A percentile compares a stretch with the other conserved stretches of the same genome.
Conservation (phyloP, 2,888 invertebrate genomes). For the Falcaria lacertinaria region DNA sequence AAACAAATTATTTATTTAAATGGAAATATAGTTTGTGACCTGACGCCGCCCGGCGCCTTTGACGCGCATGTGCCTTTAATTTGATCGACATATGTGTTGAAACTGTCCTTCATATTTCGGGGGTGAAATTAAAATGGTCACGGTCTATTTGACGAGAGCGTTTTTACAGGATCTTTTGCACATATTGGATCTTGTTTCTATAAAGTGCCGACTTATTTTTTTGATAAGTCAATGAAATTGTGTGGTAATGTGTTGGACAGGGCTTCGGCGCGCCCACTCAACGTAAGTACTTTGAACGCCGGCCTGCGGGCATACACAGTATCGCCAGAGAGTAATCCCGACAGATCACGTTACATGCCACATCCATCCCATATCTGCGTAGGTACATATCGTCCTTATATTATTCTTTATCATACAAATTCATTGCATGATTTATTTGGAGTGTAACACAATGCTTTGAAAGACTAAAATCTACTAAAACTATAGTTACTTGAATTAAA, state of each 20-base stretch:
- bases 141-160: constrained; percentile 36
- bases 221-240: constrained; percentile 64
- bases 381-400: not conserved
- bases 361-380: too few species aligned
- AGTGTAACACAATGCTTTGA: too few species aligned
- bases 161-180: constrained; percentile 17
- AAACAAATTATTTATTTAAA: constrained; percentile 76
- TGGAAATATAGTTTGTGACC: constrained; percentile 64
- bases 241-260: constrained; percentile 66
- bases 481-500: too few species aligned
- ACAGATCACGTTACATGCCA: not conserved
- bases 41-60: constrained; percentile 32
- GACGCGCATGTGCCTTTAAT: constrained; percentile 58
- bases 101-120: constrained; percentile 31
- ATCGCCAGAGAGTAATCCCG: not conserved
- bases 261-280: constrained; percentile 42
- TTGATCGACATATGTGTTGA: constrained; percentile 51
- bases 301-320: constrained; percentile 24
- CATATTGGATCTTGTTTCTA: constrained; percentile 26
- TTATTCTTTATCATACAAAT: not conserved
- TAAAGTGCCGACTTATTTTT: constrained; percentile 15
- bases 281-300: constrained; percentile 23
- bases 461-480: too few species aligned
- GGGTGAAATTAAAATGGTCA: constrained; percentile 37
- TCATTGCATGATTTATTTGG: too few species aligned